These are phyloP conservation scores for Oscheius sp. DNA, from an alignment of 2,888 invertebrate genomes.

Conservation along the genomic window DNA sequence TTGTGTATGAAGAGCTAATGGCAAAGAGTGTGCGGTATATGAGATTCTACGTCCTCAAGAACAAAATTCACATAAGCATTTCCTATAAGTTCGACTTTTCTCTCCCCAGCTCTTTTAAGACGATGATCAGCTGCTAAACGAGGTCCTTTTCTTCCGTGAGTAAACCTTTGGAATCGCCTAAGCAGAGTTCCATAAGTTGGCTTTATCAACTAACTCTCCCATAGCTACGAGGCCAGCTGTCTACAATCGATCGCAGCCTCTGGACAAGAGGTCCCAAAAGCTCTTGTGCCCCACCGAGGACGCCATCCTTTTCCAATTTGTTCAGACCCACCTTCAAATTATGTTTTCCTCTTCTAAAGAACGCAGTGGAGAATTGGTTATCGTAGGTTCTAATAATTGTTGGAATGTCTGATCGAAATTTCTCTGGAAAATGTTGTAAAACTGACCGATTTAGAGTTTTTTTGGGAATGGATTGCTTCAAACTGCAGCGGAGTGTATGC, in stretches of 20 bases:
- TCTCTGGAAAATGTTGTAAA: no score
- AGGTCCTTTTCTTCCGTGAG: no score
- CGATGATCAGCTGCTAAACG: no score
- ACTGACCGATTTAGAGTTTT: no score
- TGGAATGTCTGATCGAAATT: no score
- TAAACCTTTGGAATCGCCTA: no score
- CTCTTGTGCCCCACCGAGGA: neutral
- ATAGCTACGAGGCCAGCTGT: conserved; percentile 23
- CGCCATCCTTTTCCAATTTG: neutral
- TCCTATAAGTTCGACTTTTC: neutral
- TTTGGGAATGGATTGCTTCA: no score
- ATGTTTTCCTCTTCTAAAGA: no score
- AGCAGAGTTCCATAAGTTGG: neutral
- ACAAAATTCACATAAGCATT: neutral
- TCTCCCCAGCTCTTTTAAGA: neutral
- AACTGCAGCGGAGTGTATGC: no score
- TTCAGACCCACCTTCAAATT: no score
- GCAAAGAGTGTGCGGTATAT: neutral
- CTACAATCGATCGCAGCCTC: conserved; percentile 24
- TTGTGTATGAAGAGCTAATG: neutral
- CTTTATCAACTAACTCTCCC: neutral
- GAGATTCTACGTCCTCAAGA: neutral
- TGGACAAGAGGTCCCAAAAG: conserved; percentile 19
- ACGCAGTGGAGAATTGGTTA: no score
- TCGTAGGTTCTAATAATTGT: no score